Conservation (phyloP, 1,140 invertebrate genomes). For the Campoletis sonorensis region DNA sequence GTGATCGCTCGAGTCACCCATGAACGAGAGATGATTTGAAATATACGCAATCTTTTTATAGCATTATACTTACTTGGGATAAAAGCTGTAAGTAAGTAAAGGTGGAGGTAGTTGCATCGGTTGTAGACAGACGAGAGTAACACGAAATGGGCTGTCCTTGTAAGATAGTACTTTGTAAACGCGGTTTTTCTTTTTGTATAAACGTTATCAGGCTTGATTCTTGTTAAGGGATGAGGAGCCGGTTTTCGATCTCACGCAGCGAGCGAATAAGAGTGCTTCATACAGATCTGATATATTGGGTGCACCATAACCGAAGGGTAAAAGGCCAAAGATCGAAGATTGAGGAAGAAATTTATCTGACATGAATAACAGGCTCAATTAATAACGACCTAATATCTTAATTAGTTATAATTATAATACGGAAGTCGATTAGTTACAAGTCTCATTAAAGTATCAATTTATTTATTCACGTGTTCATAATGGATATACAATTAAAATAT, state of each 20-base stretch:
- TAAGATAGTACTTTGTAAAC: background rate
- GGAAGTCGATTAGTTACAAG: too few species aligned
- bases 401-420: too few species aligned
- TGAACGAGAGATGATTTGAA: slow-evolving; percentile 17
- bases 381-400: background rate
- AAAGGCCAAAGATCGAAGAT: background rate
- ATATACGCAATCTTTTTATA: slow-evolving; percentile 23
- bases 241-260: slow-evolving; percentile 13
- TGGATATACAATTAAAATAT: too few species aligned
- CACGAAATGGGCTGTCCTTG: slow-evolving; percentile 31
- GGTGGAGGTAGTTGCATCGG: too few species aligned
- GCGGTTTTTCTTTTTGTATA: background rate
- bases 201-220: background rate
- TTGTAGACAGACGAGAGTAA: slow-evolving; percentile 15
- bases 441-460: too few species aligned
- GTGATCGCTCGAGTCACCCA: slow-evolving; percentile 17
- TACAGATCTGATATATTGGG: background rate
- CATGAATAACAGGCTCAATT: background rate
- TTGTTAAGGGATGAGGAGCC: slow-evolving; percentile 1
- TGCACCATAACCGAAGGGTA: background rate
- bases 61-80: slow-evolving; percentile 14
- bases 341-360: background rate
- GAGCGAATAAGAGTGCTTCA: background rate
- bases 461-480: too few species aligned
- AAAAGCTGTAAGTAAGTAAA: too few species aligned